A percentile compares a stretch with the other conserved stretches of the same genome.
Conservation (phyloP, 2,888 invertebrate genomes). For the Zonitis immaculata region DNA sequence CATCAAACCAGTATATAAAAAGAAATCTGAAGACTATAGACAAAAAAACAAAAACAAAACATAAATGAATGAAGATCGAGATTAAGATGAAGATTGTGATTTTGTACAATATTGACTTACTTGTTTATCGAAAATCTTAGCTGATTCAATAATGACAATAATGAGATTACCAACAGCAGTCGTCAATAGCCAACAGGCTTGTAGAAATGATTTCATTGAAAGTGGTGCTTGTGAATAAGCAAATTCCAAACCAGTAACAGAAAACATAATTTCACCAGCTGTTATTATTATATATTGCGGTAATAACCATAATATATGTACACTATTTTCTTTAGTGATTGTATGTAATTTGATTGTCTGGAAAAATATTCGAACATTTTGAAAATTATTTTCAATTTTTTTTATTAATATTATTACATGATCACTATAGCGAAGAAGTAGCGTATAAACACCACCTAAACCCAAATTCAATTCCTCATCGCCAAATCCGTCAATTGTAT, state of each 20-base stretch:
- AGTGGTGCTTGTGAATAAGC: conserved; percentile 91
- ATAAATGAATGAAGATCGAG: too few relatives aligned
- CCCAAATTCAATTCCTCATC: conserved; percentile 42
- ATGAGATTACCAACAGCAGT: conserved; percentile 92
- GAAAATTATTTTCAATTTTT: too few relatives aligned
- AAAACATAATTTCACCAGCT: conserved; percentile 91
- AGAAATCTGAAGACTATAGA: neutral
- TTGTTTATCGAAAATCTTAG: conserved; percentile 69
- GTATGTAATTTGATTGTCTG: neutral
- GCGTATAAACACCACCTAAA: conserved; percentile 62
- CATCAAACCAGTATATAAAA: conserved; percentile 58
- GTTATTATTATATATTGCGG: conserved; percentile 94
- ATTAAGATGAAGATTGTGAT: too few relatives aligned
- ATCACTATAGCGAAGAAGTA: conserved; percentile 46
- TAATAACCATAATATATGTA: conserved; percentile 80
- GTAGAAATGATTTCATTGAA: conserved; percentile 91
- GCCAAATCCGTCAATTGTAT: conserved; percentile 13
- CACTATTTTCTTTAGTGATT: conserved; percentile 63
- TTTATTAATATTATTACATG: too few relatives aligned
- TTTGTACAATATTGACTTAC: conserved; percentile 53
- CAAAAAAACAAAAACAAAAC: neutral
- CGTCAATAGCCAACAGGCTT: conserved; percentile 88
- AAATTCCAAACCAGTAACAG: conserved; percentile 92
- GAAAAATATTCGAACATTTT: too few relatives aligned
- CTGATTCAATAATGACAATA: conserved; percentile 82